Percentiles rank a stretch among this genome's conserved stretches.
Evolutionary conservation across 2,888 invertebrate genomes (phyloP).

Genomic region (Zygothrica quintamaculata): DNA sequence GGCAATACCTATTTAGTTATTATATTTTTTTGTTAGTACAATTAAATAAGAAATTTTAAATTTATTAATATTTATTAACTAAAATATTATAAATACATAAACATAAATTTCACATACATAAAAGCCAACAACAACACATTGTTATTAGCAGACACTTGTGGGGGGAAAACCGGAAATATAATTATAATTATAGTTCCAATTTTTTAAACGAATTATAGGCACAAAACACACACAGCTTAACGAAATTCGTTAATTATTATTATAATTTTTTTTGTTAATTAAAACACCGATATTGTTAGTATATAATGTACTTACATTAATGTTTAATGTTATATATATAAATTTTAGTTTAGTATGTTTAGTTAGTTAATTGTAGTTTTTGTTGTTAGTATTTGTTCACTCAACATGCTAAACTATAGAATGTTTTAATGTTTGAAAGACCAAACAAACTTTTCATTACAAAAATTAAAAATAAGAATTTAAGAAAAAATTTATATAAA

Average conservation of each 20-base stretch:
- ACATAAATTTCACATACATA: constrained; percentile 35
- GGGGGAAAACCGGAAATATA: constrained; percentile 6
- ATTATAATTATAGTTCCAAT: constrained; percentile 8
- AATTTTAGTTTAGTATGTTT: constrained; percentile 36
- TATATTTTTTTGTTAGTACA: too few species aligned
- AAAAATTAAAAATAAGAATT: constrained; percentile 49
- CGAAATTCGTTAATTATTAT: constrained; percentile 1
- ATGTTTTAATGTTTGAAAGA: constrained; percentile 55
- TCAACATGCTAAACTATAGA: constrained; percentile 74
- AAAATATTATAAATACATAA: too few species aligned
- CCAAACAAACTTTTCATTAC: constrained; percentile 71
- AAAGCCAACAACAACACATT: constrained; percentile 39
- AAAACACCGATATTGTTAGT: constrained; percentile 51
- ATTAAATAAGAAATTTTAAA: too few species aligned
- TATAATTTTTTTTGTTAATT: too few species aligned
- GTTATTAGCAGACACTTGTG: constrained; percentile 31
- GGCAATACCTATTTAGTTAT: too few species aligned
- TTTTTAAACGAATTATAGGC: constrained; percentile 17
- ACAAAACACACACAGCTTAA: constrained; percentile 18
- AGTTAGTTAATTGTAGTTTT: constrained; percentile 39
- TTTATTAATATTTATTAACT: too few species aligned
- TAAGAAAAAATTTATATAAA: constrained; percentile 10
- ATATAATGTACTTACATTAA: constrained; percentile 56
- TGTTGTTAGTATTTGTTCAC: constrained; percentile 52
- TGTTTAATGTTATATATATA: constrained; percentile 29